Base-by-base conservation (phyloP, 2,797 vertebrate genomes). In the Vultur gryphus region DNA sequence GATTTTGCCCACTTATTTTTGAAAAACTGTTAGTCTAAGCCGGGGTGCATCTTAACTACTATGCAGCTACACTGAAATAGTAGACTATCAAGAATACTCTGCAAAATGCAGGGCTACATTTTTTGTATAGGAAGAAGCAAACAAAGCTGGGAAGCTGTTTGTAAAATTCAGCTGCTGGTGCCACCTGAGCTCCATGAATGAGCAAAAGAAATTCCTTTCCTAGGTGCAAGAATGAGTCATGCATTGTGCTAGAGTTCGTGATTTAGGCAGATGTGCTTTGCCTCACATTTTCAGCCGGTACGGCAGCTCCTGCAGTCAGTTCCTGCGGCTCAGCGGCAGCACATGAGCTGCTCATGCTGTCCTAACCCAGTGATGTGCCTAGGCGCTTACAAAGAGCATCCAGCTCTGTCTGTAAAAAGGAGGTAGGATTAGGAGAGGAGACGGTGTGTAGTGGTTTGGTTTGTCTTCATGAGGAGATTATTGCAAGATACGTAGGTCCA, bases 111-210 rank as follows among this genome's bases (percentile, higher is more conserved):
- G 19, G 20, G 6, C n/a, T 16, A 5, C 6, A 0, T 6, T 52
- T 70, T 81, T 85, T 16, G 14, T 9, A 6, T 7, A 54, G 52
- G 39, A 81, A n/a, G 44, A 80, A 64, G 35, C 33, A 71, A 77
- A 46, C 19, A 37, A 73, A 85, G 17, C 37, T 77, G 49, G 41
- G 75, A 73, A 90, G 29, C 15, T 7, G 11, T 17, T 66, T 77
- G 78, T 93, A 82, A 72, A 92, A 90, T 82, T 62, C 70, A 79
- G 58, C 62, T 87, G 51, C 73, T 54, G 33, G 43, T 96, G 87
- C 79, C 33, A 41, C 65, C n/a, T 93, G 76, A 88, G 61, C 57
- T 65, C 61, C 20, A 4, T 20, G 43, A 79, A 82, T 16, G 76
- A 78, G 59, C 4, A 19, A 85, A 89, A 73, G 26, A 37, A 51